Conservation (phyloP, 2,888 invertebrate genomes). For the Conchocele bisecta region DNA sequence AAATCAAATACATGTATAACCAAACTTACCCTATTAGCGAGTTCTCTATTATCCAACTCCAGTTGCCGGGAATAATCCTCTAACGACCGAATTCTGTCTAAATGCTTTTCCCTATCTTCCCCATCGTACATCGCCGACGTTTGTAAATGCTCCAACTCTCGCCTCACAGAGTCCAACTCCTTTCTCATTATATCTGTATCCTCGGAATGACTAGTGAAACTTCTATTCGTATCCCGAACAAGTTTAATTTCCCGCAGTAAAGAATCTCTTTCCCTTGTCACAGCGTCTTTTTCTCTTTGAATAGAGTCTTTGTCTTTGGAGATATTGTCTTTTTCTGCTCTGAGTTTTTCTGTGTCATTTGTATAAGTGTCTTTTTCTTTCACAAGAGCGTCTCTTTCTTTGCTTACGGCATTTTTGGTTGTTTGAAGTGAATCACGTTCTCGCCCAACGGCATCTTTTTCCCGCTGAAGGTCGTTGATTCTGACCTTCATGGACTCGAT, state of each 20-base stretch:
- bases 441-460: slow-evolving; percentile 49
- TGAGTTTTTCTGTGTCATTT: no score
- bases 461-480: slow-evolving; percentile 52
- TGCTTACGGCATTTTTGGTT: no score
- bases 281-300: no score
- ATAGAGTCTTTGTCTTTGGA: no score
- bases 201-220: slow-evolving; percentile 46
- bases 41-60: slow-evolving; percentile 74
- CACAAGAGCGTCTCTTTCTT: slow-evolving; percentile 31
- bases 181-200: slow-evolving; percentile 62
- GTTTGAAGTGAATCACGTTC: slow-evolving; percentile 45
- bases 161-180: slow-evolving; percentile 60
- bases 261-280: slow-evolving; percentile 49
- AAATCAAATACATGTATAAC: no score
- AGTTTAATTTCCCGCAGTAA: slow-evolving; percentile 52
- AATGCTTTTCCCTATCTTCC: slow-evolving; percentile 68
- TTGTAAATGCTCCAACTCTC: slow-evolving; percentile 66
- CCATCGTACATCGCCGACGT: slow-evolving; percentile 61
- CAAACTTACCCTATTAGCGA: slow-evolving; percentile 71
- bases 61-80: slow-evolving; percentile 69
- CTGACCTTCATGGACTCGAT: slow-evolving; percentile 61
- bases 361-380: no score
- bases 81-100: slow-evolving; percentile 64
- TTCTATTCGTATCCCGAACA: slow-evolving; percentile 45
- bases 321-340: no score